phyloP scores from a whole-genome alignment of 2,113 vertebrate species.

The Galbula dea region DNA sequence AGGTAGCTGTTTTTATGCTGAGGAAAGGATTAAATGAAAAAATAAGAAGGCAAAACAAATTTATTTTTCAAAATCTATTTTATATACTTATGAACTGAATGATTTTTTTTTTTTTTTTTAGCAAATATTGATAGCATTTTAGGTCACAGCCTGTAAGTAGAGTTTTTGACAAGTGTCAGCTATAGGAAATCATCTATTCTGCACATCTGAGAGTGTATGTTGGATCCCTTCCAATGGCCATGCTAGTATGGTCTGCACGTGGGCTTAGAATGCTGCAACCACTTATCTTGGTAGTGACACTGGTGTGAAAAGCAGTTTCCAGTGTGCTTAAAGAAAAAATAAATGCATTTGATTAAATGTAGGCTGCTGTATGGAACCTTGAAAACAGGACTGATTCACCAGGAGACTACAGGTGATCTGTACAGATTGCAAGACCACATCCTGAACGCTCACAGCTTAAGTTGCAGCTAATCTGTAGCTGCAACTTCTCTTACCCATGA shows the following conservation, averaged over 20 bases:
- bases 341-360: neutral
- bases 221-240: neutral
- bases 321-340: slow-evolving; percentile 74
- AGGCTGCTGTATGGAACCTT: neutral
- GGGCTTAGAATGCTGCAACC: slow-evolving; percentile 80
- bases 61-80: neutral
- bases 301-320: slow-evolving; percentile 85
- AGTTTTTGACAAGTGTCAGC: neutral
- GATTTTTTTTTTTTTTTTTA: too few species aligned
- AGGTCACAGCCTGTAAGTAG: neutral
- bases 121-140: neutral
- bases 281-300: slow-evolving; percentile 81
- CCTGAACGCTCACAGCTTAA: neutral
- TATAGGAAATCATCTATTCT: neutral
- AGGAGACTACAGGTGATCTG: neutral
- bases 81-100: neutral
- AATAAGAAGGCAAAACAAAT: neutral
- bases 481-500: neutral
- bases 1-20: neutral
- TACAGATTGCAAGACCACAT: neutral
- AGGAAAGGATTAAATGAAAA: neutral
- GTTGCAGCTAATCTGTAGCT: neutral
- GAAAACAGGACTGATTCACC: neutral
- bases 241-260: accelerated
- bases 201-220: accelerated